Evolutionary conservation across 35 echinoderm and acorn worm species (phyloP), one percentile per base, ranked within the genome.

Genomic region (Amphiura filiformis): DNA sequence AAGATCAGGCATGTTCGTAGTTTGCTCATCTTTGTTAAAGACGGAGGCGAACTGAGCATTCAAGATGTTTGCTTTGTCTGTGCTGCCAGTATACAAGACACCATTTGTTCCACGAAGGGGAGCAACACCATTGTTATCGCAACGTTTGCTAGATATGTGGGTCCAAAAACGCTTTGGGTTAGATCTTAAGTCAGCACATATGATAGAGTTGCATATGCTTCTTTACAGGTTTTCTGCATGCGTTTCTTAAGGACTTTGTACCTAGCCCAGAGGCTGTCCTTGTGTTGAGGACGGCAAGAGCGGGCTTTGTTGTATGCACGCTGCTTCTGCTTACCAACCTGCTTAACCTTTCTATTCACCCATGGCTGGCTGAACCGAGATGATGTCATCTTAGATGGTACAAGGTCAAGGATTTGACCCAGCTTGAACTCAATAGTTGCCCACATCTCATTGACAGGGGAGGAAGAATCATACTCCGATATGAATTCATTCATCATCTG

Each of bases 81-180:
- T 78, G 76, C 61, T 84, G 26, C 77, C 84, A 36, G 89, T 91
- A 36, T 86, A 87, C 7, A 64, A 3, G 28, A 40, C 83, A 34
- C 89, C 39, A n/a, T 40, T 86, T 31, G 88, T 39, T 13, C 75
- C 79, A 65, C 82, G 36, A 41, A 90, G 82, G 39, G 89, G 82
- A 36, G 89, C 81, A 38, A 87, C 82, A 34, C 89, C 89, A 31
- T 78, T 90, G 77, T 80, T 91, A 47, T 91, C 89, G 76, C 57
- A 61, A 36, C 89, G 47, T 38, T 91, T 52, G 22, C 83, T 86
- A 23, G 89, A 91, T 1, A 87, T 38, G 76, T 52, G 34, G 37
- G 33, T 87, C 76, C 87, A 88, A 39, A 88, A 88, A 1, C 39
- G 75, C 37, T 88, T 88, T 22, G 86, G 86, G 36, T 88, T 88